Evolutionary conservation across 30 jellyfish, hydroid and myxozoan species (phyloP).

Genomic region (Aurelia aurita complex sp. Pacific): DNA sequence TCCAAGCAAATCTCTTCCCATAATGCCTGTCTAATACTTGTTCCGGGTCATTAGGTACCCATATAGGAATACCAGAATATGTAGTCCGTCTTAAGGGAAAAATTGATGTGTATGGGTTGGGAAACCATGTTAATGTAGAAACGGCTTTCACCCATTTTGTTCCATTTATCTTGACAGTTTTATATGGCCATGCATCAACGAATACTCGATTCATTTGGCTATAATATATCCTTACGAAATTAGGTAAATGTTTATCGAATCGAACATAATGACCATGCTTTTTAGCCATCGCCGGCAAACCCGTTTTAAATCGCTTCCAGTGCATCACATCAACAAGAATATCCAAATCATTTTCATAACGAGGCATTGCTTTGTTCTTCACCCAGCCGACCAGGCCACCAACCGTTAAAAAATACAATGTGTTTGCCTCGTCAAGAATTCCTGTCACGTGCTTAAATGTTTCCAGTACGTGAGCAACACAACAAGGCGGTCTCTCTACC

Average conservation of each 20-base stretch:
- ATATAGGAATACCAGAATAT: constrained; percentile 36
- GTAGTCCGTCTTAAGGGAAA: constrained; percentile 30
- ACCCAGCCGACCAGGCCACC: constrained; percentile 74
- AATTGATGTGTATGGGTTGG: constrained; percentile 5
- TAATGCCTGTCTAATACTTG: constrained; percentile 46
- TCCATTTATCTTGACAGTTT: neutral
- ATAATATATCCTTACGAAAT: constrained; percentile 32
- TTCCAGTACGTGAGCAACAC: constrained; percentile 55
- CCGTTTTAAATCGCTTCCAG: constrained; percentile 32
- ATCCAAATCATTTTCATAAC: constrained; percentile 58
- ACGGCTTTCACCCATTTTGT: constrained; percentile 24
- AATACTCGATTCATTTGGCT: constrained; percentile 32
- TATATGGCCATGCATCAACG: constrained; percentile 69
- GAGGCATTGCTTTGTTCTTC: constrained; percentile 27
- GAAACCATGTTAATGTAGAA: constrained; percentile 35
- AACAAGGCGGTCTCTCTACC: constrained; percentile 71
- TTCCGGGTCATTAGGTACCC: constrained; percentile 62
- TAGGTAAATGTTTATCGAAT: neutral
- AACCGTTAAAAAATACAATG: constrained; percentile 18
- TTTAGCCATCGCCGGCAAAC: neutral
- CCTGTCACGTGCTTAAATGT: constrained; percentile 23
- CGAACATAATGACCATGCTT: constrained; percentile 13
- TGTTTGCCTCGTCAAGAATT: constrained; percentile 6
- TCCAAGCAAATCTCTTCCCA: constrained; percentile 31
- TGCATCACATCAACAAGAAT: constrained; percentile 15